Conservation (phyloP, 2,797 vertebrate genomes). For the Danionella dracula region DNA sequence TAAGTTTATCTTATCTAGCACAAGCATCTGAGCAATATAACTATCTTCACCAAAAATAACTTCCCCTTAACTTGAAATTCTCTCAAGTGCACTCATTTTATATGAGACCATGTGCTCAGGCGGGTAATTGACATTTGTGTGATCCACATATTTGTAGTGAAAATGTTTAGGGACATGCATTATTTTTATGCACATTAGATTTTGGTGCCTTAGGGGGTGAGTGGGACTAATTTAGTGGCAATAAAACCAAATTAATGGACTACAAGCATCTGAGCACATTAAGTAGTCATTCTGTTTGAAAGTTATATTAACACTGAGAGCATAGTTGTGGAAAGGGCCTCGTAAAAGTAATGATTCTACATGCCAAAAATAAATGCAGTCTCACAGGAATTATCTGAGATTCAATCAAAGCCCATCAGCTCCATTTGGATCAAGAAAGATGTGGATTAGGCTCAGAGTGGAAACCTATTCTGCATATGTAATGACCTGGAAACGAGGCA, state of each 20-base stretch:
- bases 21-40: slow-evolving; percentile 40
- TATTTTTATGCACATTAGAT: slow-evolving; percentile 70
- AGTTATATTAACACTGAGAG: slow-evolving; percentile 72
- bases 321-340: slow-evolving; percentile 65
- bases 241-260: slow-evolving; percentile 80
- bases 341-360: slow-evolving; percentile 70
- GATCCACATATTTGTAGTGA: slow-evolving; percentile 61
- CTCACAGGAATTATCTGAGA: slow-evolving; percentile 56
- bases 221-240: slow-evolving; percentile 74
- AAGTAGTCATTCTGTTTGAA: slow-evolving; percentile 70
- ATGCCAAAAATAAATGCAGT: slow-evolving; percentile 66
- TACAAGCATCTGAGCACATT: slow-evolving; percentile 71
- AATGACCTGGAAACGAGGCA: slow-evolving; percentile 39
- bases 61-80: slow-evolving; percentile 33
- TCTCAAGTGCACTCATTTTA: slow-evolving; percentile 37
- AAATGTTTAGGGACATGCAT: slow-evolving; percentile 71
- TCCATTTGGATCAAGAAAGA: slow-evolving; percentile 48
- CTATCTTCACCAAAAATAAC: slow-evolving; percentile 40
- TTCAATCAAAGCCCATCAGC: slow-evolving; percentile 53
- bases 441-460: slow-evolving; percentile 27
- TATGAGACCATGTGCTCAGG: slow-evolving; percentile 37
- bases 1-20: slow-evolving; percentile 49
- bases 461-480: slow-evolving; percentile 39
- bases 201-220: slow-evolving; percentile 67
- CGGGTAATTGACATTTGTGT: slow-evolving; percentile 59